Conservation (phyloP, 1,140 invertebrate genomes). For the Drosophila murphyi region DNA sequence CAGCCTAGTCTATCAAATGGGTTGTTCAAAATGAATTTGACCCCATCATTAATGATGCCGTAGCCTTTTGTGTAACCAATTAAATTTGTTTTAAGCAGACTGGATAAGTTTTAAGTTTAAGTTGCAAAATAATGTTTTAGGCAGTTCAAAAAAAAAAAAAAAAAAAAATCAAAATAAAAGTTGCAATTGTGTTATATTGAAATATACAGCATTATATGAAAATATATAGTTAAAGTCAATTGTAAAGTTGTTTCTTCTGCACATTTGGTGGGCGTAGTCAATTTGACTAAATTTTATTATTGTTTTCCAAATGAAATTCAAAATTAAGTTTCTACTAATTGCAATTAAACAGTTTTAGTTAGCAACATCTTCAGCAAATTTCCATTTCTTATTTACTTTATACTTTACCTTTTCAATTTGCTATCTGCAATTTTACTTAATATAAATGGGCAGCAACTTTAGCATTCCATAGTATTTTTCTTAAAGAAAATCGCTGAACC, state of each 20-base stretch:
- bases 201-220: not conserved
- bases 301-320: no score
- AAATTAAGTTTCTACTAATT: no score
- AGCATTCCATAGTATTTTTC: no score
- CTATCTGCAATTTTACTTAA: no score
- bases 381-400: no score
- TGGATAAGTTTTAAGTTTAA: conserved; percentile 1
- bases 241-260: not conserved
- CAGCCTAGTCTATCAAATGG: not conserved
- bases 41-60: not conserved
- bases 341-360: no score
- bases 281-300: no score
- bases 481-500: no score
- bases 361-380: no score
- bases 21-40: not conserved
- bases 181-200: conserved; percentile 2
- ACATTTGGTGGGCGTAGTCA: not conserved
- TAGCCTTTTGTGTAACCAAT: conserved; percentile 18
- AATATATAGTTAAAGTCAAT: not conserved
- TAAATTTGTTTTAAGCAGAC: conserved; percentile 12
- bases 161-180: not conserved
- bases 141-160: not conserved
- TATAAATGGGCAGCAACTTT: no score
- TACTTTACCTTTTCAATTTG: no score
- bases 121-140: not conserved